Percentiles rank a stretch among this genome's conserved stretches.
Evolutionary conservation across 2,888 invertebrate genomes (phyloP).

Genomic region (Sussaba pulchella): DNA sequence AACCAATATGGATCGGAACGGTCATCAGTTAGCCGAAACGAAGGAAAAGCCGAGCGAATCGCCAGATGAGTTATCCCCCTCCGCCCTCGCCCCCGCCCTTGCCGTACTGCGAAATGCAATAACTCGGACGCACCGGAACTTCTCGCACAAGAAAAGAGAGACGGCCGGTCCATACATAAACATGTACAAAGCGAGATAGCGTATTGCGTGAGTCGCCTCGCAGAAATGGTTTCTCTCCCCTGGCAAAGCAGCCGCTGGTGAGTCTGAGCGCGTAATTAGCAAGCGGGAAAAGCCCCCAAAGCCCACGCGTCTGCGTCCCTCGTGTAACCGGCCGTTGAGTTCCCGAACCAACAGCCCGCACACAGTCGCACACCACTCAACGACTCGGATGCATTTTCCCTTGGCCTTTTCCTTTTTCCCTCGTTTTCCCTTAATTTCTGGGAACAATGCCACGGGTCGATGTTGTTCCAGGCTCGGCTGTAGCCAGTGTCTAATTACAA

Average conservation of each 20-base stretch:
- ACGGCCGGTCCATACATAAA: conserved; percentile 18
- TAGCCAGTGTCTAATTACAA: conserved; percentile 83
- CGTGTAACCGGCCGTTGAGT: conserved; percentile 52
- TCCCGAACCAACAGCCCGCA: conserved; percentile 1
- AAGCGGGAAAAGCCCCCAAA: conserved; percentile 72
- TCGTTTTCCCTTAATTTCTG: conserved; percentile 82
- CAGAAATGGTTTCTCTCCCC: conserved; percentile 77
- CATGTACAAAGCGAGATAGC: conserved; percentile 42
- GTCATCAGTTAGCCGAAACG: conserved; percentile 36
- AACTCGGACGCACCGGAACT: conserved; percentile 61
- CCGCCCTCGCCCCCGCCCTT: no score
- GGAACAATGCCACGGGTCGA: conserved; percentile 79
- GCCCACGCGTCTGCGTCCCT: conserved; percentile 57
- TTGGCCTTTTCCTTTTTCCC: conserved; percentile 78
- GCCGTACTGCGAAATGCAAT: conserved; percentile 55
- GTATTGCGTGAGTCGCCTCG: conserved; percentile 66
- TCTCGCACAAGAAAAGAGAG: conserved; percentile 52
- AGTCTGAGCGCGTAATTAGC: conserved; percentile 79
- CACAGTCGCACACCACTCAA: conserved; percentile 24
- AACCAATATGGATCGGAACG: conserved; percentile 22
- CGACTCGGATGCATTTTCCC: conserved; percentile 68
- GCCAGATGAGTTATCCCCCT: conserved; percentile 60
- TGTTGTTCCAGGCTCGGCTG: conserved; percentile 78
- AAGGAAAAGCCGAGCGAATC: conserved; percentile 52
- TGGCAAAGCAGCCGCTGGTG: conserved; percentile 2